A percentile compares a stretch with the other conserved stretches of the same genome.
These are phyloP conservation scores for Chalcosyrphus nemorum DNA, from an alignment of 2,888 invertebrate genomes.

Conservation along the genomic window DNA sequence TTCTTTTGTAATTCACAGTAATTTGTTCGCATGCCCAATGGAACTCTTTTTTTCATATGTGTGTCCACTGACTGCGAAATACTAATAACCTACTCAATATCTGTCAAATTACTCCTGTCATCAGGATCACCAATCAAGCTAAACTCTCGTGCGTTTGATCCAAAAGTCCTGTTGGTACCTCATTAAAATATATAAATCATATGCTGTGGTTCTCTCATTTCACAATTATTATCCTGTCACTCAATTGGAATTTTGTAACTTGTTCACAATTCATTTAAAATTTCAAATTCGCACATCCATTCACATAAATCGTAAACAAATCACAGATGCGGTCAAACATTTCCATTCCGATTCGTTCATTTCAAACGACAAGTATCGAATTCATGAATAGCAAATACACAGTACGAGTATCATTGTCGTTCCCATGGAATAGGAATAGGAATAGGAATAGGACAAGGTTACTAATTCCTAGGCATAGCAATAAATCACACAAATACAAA, in stretches of 20 bases:
- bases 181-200: too few species aligned
- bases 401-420: neutral
- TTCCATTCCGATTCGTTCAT: neutral
- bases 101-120: too few species aligned
- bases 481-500: slow-evolving; percentile 61
- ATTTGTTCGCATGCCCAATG: too few species aligned
- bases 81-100: too few species aligned
- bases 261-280: neutral
- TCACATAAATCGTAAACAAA: neutral
- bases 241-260: neutral
- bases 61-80: too few species aligned
- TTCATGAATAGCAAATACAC: slow-evolving; percentile 3
- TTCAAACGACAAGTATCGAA: neutral
- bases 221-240: neutral
- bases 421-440: neutral
- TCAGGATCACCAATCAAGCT: too few species aligned
- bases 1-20: too few species aligned
- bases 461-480: slow-evolving; percentile 4
- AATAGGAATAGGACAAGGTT: neutral
- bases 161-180: too few species aligned
- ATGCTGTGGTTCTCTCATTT: neutral
- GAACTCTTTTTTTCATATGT: too few species aligned
- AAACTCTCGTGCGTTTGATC: too few species aligned
- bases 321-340: neutral
- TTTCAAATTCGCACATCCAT: neutral